Evolutionary conservation across 2,888 invertebrate genomes (phyloP).

Genomic region (Mycogona germanica): DNA sequence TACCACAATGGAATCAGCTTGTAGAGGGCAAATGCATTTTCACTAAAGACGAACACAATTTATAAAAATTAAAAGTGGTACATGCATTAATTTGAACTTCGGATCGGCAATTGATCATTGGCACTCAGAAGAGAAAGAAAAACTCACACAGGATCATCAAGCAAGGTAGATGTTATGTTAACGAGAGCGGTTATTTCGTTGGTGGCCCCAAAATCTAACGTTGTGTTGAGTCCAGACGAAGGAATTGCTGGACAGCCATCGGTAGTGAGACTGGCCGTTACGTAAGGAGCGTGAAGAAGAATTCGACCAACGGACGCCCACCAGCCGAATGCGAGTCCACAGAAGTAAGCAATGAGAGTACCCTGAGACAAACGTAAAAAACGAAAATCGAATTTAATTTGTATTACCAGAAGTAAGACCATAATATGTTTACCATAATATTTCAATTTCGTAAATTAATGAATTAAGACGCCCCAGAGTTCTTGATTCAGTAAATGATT

Average conservation of each 20-base stretch:
- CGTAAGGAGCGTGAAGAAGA: neutral
- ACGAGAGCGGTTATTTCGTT: too few species aligned
- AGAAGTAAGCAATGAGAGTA: conserved; percentile 1
- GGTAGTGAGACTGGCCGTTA: too few species aligned
- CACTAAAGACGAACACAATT: neutral
- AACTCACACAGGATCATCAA: neutral
- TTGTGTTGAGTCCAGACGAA: too few species aligned
- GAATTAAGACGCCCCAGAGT: too few species aligned
- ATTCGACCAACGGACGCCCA: conserved; percentile 9
- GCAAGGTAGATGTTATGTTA: too few species aligned
- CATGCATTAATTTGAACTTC: neutral
- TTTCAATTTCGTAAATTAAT: neutral
- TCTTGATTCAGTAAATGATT: too few species aligned
- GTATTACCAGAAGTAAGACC: neutral
- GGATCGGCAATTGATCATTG: neutral
- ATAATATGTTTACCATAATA: neutral
- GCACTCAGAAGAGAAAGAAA: neutral
- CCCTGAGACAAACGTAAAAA: too few species aligned
- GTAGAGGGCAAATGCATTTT: neutral
- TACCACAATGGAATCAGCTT: conserved; percentile 11
- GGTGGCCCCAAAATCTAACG: too few species aligned
- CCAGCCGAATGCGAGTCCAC: conserved; percentile 1
- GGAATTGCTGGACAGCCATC: too few species aligned
- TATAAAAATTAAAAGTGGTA: neutral
- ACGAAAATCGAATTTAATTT: neutral